These are phyloP conservation scores for Slavum lentiscoides DNA, from an alignment of 2,888 invertebrate species.

Conservation along the genomic window DNA sequence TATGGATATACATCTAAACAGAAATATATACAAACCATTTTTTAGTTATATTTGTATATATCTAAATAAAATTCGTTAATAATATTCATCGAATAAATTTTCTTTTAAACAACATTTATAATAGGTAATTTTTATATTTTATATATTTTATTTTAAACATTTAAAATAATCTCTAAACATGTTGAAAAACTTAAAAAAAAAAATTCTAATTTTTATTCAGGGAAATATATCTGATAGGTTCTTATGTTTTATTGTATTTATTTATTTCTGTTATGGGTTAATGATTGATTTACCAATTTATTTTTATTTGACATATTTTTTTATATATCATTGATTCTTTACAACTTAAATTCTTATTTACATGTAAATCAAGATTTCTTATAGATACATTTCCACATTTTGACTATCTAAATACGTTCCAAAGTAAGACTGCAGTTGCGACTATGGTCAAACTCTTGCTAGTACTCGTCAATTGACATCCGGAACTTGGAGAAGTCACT, in stretches of 20 bases:
- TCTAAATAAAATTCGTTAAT: slow-evolving; percentile 11
- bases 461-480: slow-evolving; percentile 17
- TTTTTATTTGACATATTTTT: neutral
- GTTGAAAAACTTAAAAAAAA: neutral
- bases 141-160: slow-evolving; percentile 6
- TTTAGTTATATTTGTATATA: neutral
- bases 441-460: neutral
- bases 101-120: neutral
- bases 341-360: slow-evolving; percentile 35
- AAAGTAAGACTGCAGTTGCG: slow-evolving; percentile 8
- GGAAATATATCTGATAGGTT: neutral
- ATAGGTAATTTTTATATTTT: neutral
- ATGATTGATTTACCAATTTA: neutral
- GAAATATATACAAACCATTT: neutral
- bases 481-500: slow-evolving; percentile 34
- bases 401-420: slow-evolving; percentile 38
- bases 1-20: neutral
- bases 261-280: neutral
- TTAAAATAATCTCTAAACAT: neutral
- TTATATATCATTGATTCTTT: neutral
- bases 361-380: slow-evolving; percentile 1
- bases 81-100: neutral
- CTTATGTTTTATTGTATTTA: neutral
- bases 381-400: neutral
- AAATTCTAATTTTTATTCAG: neutral